Percentiles rank a stretch among this genome's conserved stretches.
Evolutionary conservation across 2,888 invertebrate species (phyloP).

Genomic region (Colostygia pectinataria): DNA sequence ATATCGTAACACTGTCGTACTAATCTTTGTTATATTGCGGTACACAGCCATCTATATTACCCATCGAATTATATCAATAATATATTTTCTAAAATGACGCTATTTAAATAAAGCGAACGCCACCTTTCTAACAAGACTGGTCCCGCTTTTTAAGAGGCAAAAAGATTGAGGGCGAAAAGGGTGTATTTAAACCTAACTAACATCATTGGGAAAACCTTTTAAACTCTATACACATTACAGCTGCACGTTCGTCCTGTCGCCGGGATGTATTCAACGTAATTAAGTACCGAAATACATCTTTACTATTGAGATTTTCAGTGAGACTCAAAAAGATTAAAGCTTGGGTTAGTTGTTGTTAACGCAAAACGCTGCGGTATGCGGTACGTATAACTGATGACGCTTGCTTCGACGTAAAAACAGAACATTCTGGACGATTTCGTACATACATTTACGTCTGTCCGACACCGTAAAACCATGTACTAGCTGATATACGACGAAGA

Average conservation of each 20-base stretch:
- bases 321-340: background rate
- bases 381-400: no score
- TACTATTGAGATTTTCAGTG: conserved; percentile 4
- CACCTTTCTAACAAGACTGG: conserved; percentile 32
- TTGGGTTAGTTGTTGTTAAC: no score
- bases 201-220: conserved; percentile 49
- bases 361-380: no score
- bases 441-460: no score
- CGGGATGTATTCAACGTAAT: conserved; percentile 38
- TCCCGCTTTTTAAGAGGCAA: conserved; percentile 47
- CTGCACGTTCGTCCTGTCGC: conserved; percentile 55
- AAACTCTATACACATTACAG: conserved; percentile 49
- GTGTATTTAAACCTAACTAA: conserved; percentile 53
- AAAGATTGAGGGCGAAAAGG: conserved; percentile 42
- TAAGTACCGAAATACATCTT: background rate
- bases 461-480: no score
- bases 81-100: conserved; percentile 24
- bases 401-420: no score
- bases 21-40: conserved; percentile 18
- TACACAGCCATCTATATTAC: conserved; percentile 36
- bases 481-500: no score
- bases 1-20: conserved; percentile 9
- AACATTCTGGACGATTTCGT: no score
- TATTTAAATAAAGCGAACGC: conserved; percentile 31
- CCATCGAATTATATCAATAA: conserved; percentile 27